Evolutionary conservation across 2,888 invertebrate genomes (phyloP), one percentile per base, ranked within the genome.

Genomic region (Amphipyra tragopoginis): DNA sequence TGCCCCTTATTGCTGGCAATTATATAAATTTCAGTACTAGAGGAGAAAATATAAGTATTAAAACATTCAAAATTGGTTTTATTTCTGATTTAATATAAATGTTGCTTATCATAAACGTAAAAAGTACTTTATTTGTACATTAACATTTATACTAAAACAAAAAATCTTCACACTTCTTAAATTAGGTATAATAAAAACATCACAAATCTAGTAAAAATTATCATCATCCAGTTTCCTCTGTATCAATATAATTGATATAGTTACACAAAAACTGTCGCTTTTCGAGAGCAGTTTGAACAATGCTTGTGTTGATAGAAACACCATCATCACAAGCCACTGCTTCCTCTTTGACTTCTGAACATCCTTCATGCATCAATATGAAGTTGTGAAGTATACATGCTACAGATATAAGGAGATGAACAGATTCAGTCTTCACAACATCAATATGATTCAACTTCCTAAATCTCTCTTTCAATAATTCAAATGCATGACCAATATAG

Each of bases 241-340:
- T 63, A 62, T 90, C 89, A 68, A 93, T 88, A 75, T 88, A 92
- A 82, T 92, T 93, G 14, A 94, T 89, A 68, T 93, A 94, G 76
- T 93, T 93, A 82, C 93, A 93, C 44, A 94, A 74, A 84, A 93
- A 94, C 66, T 93, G 92, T 34, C 94, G 86, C 70, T 94, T 94
- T 65, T 94, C 94, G 36, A 72, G 50, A 34, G 93, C 89, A 69
- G 86, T 90, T 76, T 87, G 90, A 1, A 93, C 91, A 79, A 93
- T 86, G 65, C 82, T 83, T 40, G 83, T 87, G 65, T 93, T 92
- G 58, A 94, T 89, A 15, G 84, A 85, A 13, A 94, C 86, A 63
- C 88, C 89, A 79, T 93, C 91, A 79, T 92, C 90, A 85, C 87
- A 90, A 11, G 81, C 70, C 9, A 92, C 78, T 3, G 80, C 60